These are phyloP conservation scores for Podabrus alpinus DNA, from an alignment of 2,888 invertebrate species.

Conservation along the genomic window DNA sequence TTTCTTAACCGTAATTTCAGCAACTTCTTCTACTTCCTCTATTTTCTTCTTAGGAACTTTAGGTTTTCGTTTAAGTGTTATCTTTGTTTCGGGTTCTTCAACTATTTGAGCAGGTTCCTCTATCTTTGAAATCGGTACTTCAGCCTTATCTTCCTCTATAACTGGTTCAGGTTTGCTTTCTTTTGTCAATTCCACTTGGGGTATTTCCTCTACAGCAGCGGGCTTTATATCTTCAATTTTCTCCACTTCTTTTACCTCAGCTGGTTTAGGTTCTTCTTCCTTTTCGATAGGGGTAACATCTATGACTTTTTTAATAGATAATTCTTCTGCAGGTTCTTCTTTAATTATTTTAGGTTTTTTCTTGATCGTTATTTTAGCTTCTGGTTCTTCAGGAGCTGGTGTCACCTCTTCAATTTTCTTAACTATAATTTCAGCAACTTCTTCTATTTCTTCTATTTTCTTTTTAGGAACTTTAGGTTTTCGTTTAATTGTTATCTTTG, in stretches of 20 bases:
- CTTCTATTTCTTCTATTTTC: conserved; percentile 49
- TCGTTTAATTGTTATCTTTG: conserved; percentile 1
- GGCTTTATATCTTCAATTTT: conserved; percentile 24
- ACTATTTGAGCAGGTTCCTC: neutral
- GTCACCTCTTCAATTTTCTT: neutral
- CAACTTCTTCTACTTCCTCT: neutral
- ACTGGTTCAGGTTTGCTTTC: conserved; percentile 35
- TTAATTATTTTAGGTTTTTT: neutral
- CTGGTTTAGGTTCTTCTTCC: neutral
- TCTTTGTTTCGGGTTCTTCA: neutral
- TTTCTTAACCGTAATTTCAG: conserved; percentile 34
- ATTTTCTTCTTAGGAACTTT: neutral
- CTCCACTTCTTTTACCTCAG: conserved; percentile 34
- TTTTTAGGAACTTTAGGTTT: conserved; percentile 1
- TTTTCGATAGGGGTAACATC: neutral
- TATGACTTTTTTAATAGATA: conserved; percentile 44
- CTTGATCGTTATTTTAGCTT: neutral
- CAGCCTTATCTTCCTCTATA: conserved; percentile 12
- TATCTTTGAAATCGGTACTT: conserved; percentile 35
- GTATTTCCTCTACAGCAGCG: conserved; percentile 40
- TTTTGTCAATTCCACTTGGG: conserved; percentile 30
- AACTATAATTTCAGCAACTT: conserved; percentile 46
- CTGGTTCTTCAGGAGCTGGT: neutral
- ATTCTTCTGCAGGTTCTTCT: neutral
- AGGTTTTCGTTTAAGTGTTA: neutral